phyloP scores from a whole-genome alignment of 2,797 vertebrate species.

The Clarias laeviceps region DNA sequence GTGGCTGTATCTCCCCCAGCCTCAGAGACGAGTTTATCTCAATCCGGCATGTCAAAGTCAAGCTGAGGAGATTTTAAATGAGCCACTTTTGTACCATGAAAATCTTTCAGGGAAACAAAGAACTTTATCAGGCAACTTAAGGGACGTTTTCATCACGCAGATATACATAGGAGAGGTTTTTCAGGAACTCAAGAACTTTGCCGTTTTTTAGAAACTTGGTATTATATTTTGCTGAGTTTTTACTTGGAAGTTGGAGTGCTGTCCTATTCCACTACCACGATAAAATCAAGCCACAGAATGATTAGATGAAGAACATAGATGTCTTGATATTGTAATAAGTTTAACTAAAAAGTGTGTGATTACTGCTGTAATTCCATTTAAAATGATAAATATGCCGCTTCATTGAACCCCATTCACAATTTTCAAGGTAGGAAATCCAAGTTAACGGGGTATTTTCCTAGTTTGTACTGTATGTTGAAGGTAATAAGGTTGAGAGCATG shows the following conservation, averaged over 20 bases:
- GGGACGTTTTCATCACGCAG: neutral
- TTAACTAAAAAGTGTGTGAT: neutral
- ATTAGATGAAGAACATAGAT: no score
- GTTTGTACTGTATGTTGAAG: neutral
- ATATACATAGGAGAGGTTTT: neutral
- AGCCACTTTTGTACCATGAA: neutral
- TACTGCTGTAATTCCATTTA: no score
- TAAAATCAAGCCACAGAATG: no score
- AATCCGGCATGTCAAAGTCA: slow-evolving; percentile 41
- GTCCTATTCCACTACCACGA: no score
- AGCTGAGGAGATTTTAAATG: slow-evolving; percentile 50
- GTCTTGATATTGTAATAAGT: neutral
- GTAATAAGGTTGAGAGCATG: neutral
- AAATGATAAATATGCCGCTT: neutral
- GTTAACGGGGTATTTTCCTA: neutral
- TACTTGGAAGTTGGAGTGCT: neutral
- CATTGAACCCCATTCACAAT: neutral
- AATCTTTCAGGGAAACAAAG: slow-evolving; percentile 3
- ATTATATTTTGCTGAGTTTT: neutral
- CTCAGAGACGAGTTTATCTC: slow-evolving; percentile 47
- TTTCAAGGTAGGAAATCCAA: neutral
- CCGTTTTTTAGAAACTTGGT: no score
- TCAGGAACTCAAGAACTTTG: neutral
- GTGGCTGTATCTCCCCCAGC: slow-evolving; percentile 26
- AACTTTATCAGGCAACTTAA: neutral